phyloP scores from a whole-genome alignment of 2,888 invertebrate species.

The Pseudanteris insignis region DNA sequence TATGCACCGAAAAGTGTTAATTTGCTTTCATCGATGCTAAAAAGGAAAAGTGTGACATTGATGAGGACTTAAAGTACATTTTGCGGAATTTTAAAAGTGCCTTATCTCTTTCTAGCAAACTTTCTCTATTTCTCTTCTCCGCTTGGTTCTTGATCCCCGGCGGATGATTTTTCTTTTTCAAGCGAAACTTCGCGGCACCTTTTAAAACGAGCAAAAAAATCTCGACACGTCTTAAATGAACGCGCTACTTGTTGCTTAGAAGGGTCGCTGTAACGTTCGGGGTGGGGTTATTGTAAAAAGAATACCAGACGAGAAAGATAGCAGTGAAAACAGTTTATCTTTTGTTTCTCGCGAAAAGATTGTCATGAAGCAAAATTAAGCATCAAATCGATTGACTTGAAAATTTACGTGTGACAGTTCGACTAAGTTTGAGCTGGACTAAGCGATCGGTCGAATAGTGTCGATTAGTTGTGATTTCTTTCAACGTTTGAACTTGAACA shows the following conservation, averaged over 20 bases:
- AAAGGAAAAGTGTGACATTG: constrained; percentile 22
- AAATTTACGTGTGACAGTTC: too few relatives aligned
- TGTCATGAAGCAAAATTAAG: too few relatives aligned
- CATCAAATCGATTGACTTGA: too few relatives aligned
- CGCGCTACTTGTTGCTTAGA: constrained; percentile 67
- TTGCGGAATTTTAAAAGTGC: constrained; percentile 16
- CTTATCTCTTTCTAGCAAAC: too few relatives aligned
- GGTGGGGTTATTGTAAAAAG: constrained; percentile 44
- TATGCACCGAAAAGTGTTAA: too few relatives aligned
- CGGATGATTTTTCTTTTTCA: constrained; percentile 54
- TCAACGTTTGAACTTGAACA: constrained; percentile 4
- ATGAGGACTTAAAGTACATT: constrained; percentile 37
- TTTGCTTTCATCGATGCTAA: too few relatives aligned
- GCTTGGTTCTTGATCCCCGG: constrained; percentile 15
- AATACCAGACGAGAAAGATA: too few relatives aligned
- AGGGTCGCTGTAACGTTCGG: constrained; percentile 47
- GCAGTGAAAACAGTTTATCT: constrained; percentile 65
- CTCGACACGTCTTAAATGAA: constrained; percentile 67
- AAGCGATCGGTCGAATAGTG: too few relatives aligned
- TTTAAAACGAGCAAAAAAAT: constrained; percentile 66
- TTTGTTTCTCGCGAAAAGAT: too few relatives aligned
- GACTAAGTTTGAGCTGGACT: too few relatives aligned
- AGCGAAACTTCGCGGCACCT: constrained; percentile 61
- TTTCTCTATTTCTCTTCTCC: too few relatives aligned
- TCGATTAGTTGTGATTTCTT: too few relatives aligned